Evolutionary conservation across 2,888 invertebrate species (phyloP), one percentile per base, ranked within the genome.

Genomic region (Lepidochitona cinerea): DNA sequence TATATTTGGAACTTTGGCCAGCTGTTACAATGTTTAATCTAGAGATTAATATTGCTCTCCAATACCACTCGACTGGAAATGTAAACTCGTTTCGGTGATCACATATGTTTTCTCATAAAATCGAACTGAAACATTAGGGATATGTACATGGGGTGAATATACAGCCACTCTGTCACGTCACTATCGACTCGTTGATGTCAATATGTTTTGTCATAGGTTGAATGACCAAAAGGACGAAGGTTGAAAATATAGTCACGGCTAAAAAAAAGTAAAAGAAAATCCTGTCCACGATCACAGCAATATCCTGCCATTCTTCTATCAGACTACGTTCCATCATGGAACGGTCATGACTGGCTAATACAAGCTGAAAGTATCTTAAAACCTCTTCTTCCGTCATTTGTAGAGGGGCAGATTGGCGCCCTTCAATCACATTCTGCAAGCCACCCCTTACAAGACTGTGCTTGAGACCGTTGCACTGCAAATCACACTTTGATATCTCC

Each of bases 261-360:
- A 91, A 83, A 83, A 92, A 92, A 37, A 92, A 83, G 90, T 91
- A 92, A 85, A 93, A 92, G 37, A 93, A 90, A 12, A 92, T 86
- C 67, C 92, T 87, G 81, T 93, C 92, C 68, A 92, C 87, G 29
- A 92, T 90, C 73, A 91, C 88, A 4, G 92, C 92, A 18, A 92
- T 90, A 74, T 92, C 91, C 73, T 85, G 85, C 89, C 89, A 89
- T 70, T 89, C 88, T 37, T 82, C 76, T 4, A 86, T 79, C 4
- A 85, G 77, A 52, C 77, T 75, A 12, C 79, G 75, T 73, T 88
- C 87, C 1, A 73, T 75, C 26, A 82, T 76, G 14, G 81, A 78
- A 53, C 79, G 79, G 35, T 88, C 87, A 67, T 88, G 85, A 3
- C 82, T 81, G 9, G 79, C 81, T 54, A 88, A 77, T 18, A 88